Evolutionary conservation across 2,888 invertebrate species (phyloP).

Genomic region (Scelioninae gen. 1): DNA sequence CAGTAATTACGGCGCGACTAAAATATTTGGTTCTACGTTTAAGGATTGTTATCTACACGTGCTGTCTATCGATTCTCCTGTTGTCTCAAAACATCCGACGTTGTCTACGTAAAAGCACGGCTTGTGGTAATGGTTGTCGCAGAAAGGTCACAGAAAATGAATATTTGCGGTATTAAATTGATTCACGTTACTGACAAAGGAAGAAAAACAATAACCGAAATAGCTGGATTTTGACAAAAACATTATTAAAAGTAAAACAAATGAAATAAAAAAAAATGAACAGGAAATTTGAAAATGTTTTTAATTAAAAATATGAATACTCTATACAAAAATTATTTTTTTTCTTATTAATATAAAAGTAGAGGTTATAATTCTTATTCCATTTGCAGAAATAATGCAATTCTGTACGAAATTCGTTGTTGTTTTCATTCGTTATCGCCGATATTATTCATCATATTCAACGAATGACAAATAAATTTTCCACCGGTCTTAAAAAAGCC

Average conservation of each 20-base stretch:
- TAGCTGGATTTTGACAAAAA: too few species aligned
- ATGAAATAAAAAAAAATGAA: too few species aligned
- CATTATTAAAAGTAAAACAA: too few species aligned
- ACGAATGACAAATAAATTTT: constrained; percentile 28
- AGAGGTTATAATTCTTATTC: too few species aligned
- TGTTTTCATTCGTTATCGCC: too few species aligned
- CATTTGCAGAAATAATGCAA: too few species aligned
- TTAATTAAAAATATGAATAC: too few species aligned
- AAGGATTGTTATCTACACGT: constrained; percentile 84
- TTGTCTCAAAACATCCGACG: constrained; percentile 77
- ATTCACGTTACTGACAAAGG: constrained; percentile 13
- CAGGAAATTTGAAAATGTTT: too few species aligned
- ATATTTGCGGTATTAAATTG: constrained; percentile 32
- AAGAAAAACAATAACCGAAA: background rate
- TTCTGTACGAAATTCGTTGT: too few species aligned
- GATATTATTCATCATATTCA: constrained; percentile 20
- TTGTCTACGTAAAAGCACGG: too few species aligned
- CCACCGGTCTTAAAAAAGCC: constrained; percentile 17
- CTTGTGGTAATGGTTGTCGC: constrained; percentile 60
- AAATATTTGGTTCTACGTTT: constrained; percentile 66
- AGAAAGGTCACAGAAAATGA: constrained; percentile 39
- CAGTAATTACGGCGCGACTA: constrained; percentile 53
- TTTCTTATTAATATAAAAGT: too few species aligned
- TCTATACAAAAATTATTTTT: too few species aligned
- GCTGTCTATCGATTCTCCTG: constrained; percentile 84